Percentiles rank a stretch among this genome's conserved stretches.
These are phyloP conservation scores for Rotaria socialis DNA, from an alignment of 2,888 invertebrate genomes.

Conservation along the genomic window DNA sequence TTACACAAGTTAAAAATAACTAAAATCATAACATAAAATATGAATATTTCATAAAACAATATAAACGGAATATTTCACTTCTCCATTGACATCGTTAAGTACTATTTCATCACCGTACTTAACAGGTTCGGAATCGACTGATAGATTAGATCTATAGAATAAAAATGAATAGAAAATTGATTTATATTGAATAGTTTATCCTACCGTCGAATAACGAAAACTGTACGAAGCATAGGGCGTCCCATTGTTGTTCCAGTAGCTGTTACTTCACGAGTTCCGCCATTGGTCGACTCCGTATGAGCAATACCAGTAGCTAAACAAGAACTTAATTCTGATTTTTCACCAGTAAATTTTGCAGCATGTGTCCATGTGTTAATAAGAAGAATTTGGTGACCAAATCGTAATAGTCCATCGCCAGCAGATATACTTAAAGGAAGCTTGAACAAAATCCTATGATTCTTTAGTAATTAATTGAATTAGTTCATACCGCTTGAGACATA, in stretches of 20 bases:
- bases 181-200: background rate
- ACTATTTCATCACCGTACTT: constrained; percentile 10
- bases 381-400: constrained; percentile 12
- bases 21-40: background rate
- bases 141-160: background rate
- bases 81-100: background rate
- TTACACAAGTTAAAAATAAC: constrained; percentile 16
- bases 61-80: background rate
- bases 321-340: background rate
- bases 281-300: background rate
- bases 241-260: constrained; percentile 6
- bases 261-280: background rate
- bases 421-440: background rate
- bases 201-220: background rate
- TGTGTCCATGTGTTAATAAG: constrained; percentile 25
- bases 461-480: too few relatives aligned
- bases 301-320: background rate
- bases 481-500: background rate
- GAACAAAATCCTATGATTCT: background rate
- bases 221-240: background rate
- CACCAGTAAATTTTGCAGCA: background rate
- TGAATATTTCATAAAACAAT: background rate
- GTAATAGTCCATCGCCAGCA: background rate
- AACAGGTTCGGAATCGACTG: background rate
- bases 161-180: too few relatives aligned